Percentiles rank a stretch among this genome's conserved stretches.
Conservation (phyloP, 1,140 invertebrate genomes). For the Luehdorfia chinensis region DNA sequence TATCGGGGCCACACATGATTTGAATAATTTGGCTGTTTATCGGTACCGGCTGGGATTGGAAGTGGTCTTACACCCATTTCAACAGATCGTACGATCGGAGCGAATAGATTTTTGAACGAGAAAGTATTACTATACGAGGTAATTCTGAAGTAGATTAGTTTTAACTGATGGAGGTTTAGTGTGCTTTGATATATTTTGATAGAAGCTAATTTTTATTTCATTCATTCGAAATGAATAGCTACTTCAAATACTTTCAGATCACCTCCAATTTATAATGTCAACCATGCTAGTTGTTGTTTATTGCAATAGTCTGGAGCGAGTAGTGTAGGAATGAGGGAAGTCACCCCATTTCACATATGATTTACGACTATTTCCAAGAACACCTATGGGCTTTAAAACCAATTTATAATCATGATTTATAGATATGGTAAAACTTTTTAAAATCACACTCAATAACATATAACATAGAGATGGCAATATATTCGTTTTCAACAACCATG, state of each 20-base stretch:
- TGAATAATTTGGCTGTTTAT: constrained; percentile 44
- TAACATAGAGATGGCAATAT: too few relatives aligned
- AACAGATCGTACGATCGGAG: background rate
- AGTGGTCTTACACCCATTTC: constrained; percentile 20
- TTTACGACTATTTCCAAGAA: background rate
- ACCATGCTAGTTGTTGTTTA: background rate
- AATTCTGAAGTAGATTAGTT: background rate
- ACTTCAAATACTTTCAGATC: background rate
- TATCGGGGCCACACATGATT: constrained; percentile 30
- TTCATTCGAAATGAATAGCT: background rate
- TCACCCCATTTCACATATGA: background rate
- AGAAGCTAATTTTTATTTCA: background rate
- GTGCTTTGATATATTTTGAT: background rate
- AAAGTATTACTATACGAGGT: background rate
- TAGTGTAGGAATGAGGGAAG: background rate
- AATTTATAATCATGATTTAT: constrained; percentile 13
- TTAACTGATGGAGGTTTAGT: background rate
- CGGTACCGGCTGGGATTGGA: constrained; percentile 41
- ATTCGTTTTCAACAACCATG: too few relatives aligned
- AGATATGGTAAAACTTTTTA: background rate
- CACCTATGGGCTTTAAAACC: constrained; percentile 2
- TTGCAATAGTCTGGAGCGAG: background rate
- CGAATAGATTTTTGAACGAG: background rate
- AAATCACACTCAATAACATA: background rate
- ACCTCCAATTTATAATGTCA: too few relatives aligned